phyloP scores from a whole-genome alignment of 2,888 invertebrate genomes.

The Pyrochroa serraticornis region DNA sequence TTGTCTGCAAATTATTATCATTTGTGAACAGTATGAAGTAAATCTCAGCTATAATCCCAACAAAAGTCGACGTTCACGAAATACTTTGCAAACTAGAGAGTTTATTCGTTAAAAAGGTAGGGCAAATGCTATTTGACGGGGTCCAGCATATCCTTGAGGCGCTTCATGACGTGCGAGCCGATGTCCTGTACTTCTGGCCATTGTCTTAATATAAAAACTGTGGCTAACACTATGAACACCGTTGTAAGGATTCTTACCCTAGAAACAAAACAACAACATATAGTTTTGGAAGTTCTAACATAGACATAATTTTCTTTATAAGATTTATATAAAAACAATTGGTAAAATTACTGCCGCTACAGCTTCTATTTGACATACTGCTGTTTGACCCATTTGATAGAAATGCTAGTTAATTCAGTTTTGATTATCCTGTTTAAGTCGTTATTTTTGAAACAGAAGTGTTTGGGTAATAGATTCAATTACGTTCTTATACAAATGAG shows the following conservation, averaged over 20 bases:
- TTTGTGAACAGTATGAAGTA: conserved; percentile 17
- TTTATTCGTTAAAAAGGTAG: conserved; percentile 37
- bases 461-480: too few species aligned
- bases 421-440: too few species aligned
- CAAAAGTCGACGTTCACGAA: conserved; percentile 24
- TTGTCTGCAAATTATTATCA: conserved; percentile 25
- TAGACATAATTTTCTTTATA: too few species aligned
- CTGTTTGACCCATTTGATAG: too few species aligned
- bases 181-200: conserved; percentile 89
- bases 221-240: conserved; percentile 77
- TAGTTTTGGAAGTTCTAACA: neutral
- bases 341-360: neutral
- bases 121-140: conserved; percentile 57
- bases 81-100: conserved; percentile 38
- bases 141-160: conserved; percentile 79
- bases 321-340: neutral
- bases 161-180: conserved; percentile 78
- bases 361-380: neutral
- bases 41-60: neutral
- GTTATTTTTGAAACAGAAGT: too few species aligned
- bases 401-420: too few species aligned
- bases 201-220: conserved; percentile 84
- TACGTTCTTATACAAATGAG: too few species aligned
- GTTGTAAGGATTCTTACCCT: conserved; percentile 89
- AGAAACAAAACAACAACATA: conserved; percentile 56